These are phyloP conservation scores for Eudemis profundana DNA, from an alignment of 2,888 invertebrate species.

Conservation along the genomic window DNA sequence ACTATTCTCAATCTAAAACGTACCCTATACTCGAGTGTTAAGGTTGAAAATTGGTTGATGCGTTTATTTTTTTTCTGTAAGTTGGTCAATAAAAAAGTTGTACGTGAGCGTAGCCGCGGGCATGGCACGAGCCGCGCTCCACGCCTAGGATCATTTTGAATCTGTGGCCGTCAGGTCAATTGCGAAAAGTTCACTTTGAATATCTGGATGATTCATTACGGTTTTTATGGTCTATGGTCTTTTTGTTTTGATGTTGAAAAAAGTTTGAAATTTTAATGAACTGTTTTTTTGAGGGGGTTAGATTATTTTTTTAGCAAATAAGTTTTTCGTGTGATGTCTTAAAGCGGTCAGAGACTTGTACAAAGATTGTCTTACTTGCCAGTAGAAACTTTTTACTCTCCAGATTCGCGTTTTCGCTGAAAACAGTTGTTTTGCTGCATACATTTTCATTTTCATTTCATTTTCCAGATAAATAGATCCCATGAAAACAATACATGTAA, in stretches of 20 bases:
- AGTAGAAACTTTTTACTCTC: too few species aligned
- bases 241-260: constrained; percentile 19
- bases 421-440: too few species aligned
- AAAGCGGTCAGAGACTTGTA: too few species aligned
- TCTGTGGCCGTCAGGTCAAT: constrained; percentile 58
- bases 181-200: constrained; percentile 55
- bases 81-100: constrained; percentile 49
- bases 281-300: not conserved
- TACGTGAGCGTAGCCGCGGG: constrained; percentile 59
- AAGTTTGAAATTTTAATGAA: constrained; percentile 21
- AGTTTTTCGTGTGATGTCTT: too few species aligned
- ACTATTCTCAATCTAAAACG: constrained; percentile 50
- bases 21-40: constrained; percentile 11
- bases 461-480: too few species aligned
- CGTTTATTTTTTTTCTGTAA: constrained; percentile 37
- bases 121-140: constrained; percentile 69
- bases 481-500: too few species aligned
- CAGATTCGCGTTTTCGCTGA: too few species aligned
- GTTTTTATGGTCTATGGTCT: constrained; percentile 26
- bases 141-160: constrained; percentile 65
- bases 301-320: not conserved
- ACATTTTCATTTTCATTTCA: too few species aligned
- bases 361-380: too few species aligned
- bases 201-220: constrained; percentile 38
- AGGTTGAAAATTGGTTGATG: constrained; percentile 22